Percentiles rank a stretch among this genome's conserved stretches.
These are phyloP conservation scores for Caiman crocodilus DNA, from an alignment of 2,797 vertebrate species.

Conservation along the genomic window DNA sequence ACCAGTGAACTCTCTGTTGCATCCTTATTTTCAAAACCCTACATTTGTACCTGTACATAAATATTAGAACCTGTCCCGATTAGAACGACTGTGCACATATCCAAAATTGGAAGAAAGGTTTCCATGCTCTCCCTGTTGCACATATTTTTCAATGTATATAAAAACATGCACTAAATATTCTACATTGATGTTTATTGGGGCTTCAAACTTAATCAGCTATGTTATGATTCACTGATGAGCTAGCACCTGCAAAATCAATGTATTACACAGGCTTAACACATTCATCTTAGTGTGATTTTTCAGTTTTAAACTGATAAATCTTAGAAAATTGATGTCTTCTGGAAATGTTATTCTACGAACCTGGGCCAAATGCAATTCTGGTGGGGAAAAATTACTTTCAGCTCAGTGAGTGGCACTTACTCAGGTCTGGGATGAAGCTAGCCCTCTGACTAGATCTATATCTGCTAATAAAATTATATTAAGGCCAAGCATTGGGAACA, in stretches of 20 bases:
- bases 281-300: conserved; percentile 8
- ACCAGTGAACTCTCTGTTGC: no score
- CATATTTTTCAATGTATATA: background rate
- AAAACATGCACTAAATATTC: background rate
- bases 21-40: no score
- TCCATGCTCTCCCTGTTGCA: background rate
- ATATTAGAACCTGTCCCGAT: background rate
- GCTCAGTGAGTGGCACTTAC: background rate
- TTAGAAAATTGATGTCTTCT: background rate
- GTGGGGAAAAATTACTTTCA: background rate
- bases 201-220: background rate
- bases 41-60: background rate
- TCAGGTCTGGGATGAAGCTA: background rate
- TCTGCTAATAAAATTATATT: background rate
- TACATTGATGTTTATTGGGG: background rate
- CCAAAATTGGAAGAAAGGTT: background rate
- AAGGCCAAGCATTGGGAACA: background rate
- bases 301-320: conserved; percentile 22
- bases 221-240: background rate
- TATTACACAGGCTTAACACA: background rate
- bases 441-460: background rate
- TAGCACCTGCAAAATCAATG: background rate
- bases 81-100: background rate
- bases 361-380: background rate
- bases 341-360: background rate